These are phyloP conservation scores for Eulithis testata DNA, from an alignment of 2,888 invertebrate genomes.

Conservation along the genomic window DNA sequence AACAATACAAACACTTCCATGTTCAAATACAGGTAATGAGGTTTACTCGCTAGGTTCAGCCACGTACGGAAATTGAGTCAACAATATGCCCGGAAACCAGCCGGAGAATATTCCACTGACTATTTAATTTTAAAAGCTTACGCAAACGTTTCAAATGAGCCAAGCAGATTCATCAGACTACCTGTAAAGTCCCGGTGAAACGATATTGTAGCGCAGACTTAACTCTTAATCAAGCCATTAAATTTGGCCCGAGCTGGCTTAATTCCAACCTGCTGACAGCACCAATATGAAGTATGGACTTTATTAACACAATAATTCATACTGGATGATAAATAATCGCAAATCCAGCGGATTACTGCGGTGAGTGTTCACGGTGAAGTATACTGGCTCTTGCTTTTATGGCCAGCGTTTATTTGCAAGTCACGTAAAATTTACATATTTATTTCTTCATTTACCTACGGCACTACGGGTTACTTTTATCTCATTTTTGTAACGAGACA, in stretches of 20 bases:
- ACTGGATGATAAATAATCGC: conserved; percentile 34
- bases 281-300: conserved; percentile 41
- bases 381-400: conserved; percentile 24
- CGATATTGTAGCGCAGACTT: conserved; percentile 53
- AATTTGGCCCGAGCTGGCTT: conserved; percentile 68
- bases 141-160: conserved; percentile 27
- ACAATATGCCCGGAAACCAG: conserved; percentile 13
- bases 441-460: conserved; percentile 15
- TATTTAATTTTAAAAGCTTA: conserved; percentile 35
- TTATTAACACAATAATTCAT: conserved; percentile 37
- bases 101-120: conserved; percentile 23
- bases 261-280: conserved; percentile 65
- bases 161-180: conserved; percentile 34
- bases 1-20: no score
- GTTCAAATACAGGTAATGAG: no score
- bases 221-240: conserved; percentile 70
- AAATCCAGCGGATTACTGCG: conserved; percentile 28
- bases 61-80: conserved; percentile 4
- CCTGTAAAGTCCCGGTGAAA: conserved; percentile 38
- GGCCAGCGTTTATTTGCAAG: conserved; percentile 10
- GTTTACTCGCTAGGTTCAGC: no score
- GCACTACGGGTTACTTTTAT: conserved; percentile 9
- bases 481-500: conserved; percentile 9
- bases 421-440: conserved; percentile 21
- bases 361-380: conserved; percentile 25